phyloP scores from a whole-genome alignment of 2,888 invertebrate species.

The Caenorhabditis sinica region DNA sequence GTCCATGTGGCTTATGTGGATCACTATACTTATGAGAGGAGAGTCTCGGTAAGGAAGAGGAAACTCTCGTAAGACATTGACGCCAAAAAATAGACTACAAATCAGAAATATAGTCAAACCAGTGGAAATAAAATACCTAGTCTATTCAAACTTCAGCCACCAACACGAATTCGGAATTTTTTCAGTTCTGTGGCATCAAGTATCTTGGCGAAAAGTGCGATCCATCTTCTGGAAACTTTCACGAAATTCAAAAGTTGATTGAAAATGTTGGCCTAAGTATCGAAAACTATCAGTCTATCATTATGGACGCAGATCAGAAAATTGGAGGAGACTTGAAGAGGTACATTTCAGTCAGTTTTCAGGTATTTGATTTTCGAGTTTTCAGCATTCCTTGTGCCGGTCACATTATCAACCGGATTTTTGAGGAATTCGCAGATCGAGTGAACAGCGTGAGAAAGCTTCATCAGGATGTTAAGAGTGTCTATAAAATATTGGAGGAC shows the following conservation, averaged over 20 bases:
- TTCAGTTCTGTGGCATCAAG: neutral
- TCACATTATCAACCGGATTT: neutral
- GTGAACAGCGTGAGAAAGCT: neutral
- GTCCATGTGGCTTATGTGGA: neutral
- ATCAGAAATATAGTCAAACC: no score
- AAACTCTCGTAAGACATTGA: no score
- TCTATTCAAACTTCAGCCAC: no score
- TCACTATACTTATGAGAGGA: neutral
- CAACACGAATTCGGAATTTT: neutral
- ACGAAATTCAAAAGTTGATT: neutral
- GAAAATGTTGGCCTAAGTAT: neutral
- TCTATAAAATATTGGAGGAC: neutral
- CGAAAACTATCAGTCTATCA: neutral
- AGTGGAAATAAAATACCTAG: no score
- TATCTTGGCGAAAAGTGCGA: neutral
- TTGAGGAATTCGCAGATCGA: neutral
- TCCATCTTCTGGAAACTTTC: neutral
- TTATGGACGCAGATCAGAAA: neutral
- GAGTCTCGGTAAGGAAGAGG: neutral
- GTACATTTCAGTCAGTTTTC: neutral
- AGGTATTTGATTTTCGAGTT: neutral
- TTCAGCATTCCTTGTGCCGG: constrained; percentile 16
- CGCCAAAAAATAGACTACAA: no score
- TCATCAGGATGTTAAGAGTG: neutral
- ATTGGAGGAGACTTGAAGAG: neutral